Evolutionary conservation across 2,797 vertebrate species (phyloP).

Genomic region (Coregonus sp.): DNA sequence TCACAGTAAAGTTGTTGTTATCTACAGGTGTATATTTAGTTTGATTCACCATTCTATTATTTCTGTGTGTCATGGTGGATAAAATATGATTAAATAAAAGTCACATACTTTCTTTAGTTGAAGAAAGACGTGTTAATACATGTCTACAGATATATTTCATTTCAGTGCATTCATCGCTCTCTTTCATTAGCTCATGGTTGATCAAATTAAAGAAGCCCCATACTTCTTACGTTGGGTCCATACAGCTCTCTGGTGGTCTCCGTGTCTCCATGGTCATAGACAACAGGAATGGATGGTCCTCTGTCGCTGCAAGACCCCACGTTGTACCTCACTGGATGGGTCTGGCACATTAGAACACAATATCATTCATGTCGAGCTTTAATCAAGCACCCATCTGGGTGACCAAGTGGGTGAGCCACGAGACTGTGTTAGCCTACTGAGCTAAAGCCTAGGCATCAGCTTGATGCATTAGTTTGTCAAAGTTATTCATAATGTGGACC

Average conservation of each 20-base stretch:
- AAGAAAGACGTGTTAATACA: too few relatives aligned
- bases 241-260: background rate
- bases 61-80: background rate
- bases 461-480: too few relatives aligned
- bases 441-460: too few relatives aligned
- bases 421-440: too few relatives aligned
- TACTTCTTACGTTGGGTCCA: background rate
- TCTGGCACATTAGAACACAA: slow-evolving; percentile 17
- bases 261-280: slow-evolving; percentile 39
- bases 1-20: too few relatives aligned
- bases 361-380: background rate
- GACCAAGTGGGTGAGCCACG: rapidly evolving
- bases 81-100: background rate
- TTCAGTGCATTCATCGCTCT: background rate
- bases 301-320: slow-evolving; percentile 24
- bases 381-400: too few relatives aligned
- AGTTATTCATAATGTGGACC: too few relatives aligned
- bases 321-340: slow-evolving; percentile 38
- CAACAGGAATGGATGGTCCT: slow-evolving; percentile 36
- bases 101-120: background rate
- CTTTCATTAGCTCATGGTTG: background rate
- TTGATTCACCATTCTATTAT: background rate
- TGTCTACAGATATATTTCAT: too few relatives aligned
- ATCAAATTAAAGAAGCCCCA: background rate
- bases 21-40: background rate